Conservation (phyloP, 2,113 vertebrate genomes). For the Ramphastos sulfuratus region DNA sequence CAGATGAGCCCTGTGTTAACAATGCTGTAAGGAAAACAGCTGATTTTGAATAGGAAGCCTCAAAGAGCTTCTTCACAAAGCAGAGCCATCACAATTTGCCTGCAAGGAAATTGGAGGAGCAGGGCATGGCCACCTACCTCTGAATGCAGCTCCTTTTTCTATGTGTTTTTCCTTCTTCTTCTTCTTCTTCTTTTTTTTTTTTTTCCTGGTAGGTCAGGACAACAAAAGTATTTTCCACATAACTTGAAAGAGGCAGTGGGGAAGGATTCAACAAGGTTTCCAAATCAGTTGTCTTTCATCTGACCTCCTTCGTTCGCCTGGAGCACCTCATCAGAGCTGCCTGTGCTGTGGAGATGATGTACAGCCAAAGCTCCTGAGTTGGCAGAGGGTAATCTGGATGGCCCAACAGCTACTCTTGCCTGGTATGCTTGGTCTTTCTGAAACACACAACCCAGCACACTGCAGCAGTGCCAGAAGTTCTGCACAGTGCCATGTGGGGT, state of each 20-base stretch:
- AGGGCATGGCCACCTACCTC: slow-evolving; percentile 62
- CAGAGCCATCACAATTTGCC: slow-evolving; percentile 38
- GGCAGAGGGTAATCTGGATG: neutral
- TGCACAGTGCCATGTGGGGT: neutral
- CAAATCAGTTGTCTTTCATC: slow-evolving; percentile 49
- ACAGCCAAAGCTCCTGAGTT: accelerated
- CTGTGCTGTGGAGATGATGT: accelerated
- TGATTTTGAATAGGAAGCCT: slow-evolving; percentile 63
- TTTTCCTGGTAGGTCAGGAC: slow-evolving; percentile 62
- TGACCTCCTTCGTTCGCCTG: slow-evolving; percentile 27
- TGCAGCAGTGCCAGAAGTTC: neutral
- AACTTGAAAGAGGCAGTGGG: slow-evolving; percentile 70
- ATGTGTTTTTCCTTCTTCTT: neutral
- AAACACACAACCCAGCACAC: neutral
- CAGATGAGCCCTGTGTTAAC: slow-evolving; percentile 26
- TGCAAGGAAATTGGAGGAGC: slow-evolving; percentile 3
- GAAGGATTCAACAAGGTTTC: slow-evolving; percentile 75
- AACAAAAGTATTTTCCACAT: slow-evolving; percentile 69
- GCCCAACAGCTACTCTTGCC: too few relatives aligned
- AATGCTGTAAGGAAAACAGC: slow-evolving; percentile 32
- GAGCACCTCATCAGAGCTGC: neutral
- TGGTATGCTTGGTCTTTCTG: too few relatives aligned
- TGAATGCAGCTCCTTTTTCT: slow-evolving; percentile 27
- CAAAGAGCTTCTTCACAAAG: slow-evolving; percentile 74
- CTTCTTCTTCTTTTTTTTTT: neutral